Conservation (phyloP, 1,140 invertebrate species). For the Drosophila bocki region DNA sequence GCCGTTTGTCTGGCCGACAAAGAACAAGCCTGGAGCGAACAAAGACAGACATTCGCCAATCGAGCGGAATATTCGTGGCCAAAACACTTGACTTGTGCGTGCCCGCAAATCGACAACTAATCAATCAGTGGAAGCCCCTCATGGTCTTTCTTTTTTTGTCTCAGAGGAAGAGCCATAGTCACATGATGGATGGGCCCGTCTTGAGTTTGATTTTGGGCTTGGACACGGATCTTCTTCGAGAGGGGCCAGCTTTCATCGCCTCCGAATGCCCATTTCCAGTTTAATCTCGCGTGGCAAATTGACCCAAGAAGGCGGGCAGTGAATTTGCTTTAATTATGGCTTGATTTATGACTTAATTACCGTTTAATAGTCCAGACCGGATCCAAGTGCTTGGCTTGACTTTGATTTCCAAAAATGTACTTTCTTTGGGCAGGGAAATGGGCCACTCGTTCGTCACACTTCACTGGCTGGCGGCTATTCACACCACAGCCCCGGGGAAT, state of each 20-base stretch:
- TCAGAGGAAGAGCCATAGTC: constrained; percentile 4
- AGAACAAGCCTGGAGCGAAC: constrained; percentile 25
- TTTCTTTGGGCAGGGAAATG: constrained; percentile 22
- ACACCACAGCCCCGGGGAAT: constrained; percentile 24
- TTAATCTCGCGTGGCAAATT: constrained; percentile 53
- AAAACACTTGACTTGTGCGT: constrained; percentile 64
- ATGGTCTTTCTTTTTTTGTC: constrained; percentile 5
- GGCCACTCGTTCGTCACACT: constrained; percentile 36
- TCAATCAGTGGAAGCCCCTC: constrained; percentile 54
- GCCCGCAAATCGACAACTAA: constrained; percentile 61
- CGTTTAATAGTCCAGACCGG: constrained; percentile 61
- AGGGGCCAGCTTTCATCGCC: constrained; percentile 4
- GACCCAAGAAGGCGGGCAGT: constrained; percentile 9
- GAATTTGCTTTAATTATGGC: constrained; percentile 50
- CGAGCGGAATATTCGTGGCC: constrained; percentile 32
- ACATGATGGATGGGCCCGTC: constrained; percentile 43
- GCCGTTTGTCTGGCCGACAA: constrained; percentile 37
- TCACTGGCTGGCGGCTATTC: constrained; percentile 32
- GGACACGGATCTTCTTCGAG: background rate
- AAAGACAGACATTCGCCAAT: constrained; percentile 52
- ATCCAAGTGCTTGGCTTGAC: constrained; percentile 29
- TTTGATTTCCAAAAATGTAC: constrained; percentile 34
- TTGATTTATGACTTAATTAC: constrained; percentile 74
- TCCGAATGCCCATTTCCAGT: constrained; percentile 43
- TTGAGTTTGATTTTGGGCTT: constrained; percentile 30